These are phyloP conservation scores for Palythoa grandiflora DNA, from an alignment of 92 coral and sea anemone species.

Conservation along the genomic window DNA sequence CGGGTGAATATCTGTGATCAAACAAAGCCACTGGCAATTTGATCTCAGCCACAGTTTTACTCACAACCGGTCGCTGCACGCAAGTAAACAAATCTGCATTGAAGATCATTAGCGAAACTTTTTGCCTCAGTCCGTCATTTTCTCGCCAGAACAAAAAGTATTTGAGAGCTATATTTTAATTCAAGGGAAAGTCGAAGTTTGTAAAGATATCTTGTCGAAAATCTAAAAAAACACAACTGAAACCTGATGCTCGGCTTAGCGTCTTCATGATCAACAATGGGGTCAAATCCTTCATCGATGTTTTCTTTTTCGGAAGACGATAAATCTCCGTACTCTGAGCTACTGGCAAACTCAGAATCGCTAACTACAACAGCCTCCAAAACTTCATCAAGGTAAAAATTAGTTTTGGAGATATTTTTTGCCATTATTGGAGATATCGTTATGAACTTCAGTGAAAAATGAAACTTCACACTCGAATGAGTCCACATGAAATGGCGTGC, in stretches of 20 bases:
- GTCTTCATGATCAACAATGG: constrained; percentile 8
- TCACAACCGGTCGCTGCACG: constrained; percentile 2
- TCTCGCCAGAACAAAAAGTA: constrained; percentile 11
- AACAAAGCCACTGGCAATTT: constrained; percentile 14
- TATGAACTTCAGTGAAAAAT: neutral
- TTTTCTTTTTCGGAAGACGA: constrained; percentile 17
- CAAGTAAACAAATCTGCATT: neutral
- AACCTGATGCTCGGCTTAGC: neutral
- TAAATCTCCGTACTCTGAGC: constrained; percentile 26
- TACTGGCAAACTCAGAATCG: constrained; percentile 15
- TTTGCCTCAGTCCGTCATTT: constrained; percentile 18
- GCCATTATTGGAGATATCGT: constrained; percentile 13
- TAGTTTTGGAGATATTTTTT: constrained; percentile 15
- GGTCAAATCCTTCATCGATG: neutral
- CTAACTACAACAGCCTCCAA: constrained; percentile 13
- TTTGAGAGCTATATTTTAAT: constrained; percentile 6
- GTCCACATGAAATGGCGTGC: constrained; percentile 12
- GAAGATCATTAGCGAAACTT: neutral
- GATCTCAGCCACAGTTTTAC: neutral
- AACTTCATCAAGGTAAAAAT: constrained; percentile 7
- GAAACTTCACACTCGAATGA: constrained; percentile 29
- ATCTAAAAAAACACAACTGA: neutral
- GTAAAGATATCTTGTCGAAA: constrained; percentile 4
- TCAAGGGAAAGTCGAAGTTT: constrained; percentile 8
- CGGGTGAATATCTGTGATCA: constrained; percentile 7